A percentile compares a stretch with the other conserved stretches of the same genome.
These are phyloP conservation scores for Scleropages formosus DNA, from an alignment of 2,797 vertebrate genomes.

Conservation along the genomic window DNA sequence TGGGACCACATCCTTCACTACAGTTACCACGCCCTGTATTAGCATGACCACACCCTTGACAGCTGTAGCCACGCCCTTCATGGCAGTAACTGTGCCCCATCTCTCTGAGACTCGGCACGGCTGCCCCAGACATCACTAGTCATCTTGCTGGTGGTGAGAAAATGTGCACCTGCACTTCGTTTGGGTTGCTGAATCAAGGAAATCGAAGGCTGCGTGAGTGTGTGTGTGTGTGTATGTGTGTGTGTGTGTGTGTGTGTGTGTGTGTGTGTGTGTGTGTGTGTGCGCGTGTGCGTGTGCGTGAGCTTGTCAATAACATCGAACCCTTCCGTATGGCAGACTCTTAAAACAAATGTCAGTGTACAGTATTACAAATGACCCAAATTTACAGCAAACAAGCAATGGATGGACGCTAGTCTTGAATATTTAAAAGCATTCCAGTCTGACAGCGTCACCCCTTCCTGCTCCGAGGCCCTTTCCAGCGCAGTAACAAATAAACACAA, in stretches of 20 bases:
- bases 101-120: too few species aligned
- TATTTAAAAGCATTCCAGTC: slow-evolving; percentile 46
- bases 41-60: too few species aligned
- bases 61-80: too few species aligned
- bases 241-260: too few species aligned
- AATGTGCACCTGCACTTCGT: not conserved
- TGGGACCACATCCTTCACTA: too few species aligned
- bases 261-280: slow-evolving; percentile 30
- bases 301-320: not conserved
- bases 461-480: slow-evolving; percentile 12
- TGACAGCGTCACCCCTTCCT: not conserved
- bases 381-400: slow-evolving; percentile 70
- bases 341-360: slow-evolving; percentile 58
- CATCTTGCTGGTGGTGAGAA: not conserved
- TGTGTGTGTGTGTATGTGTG: too few species aligned
- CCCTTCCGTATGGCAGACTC: slow-evolving; percentile 55
- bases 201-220: too few species aligned
- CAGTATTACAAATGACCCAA: slow-evolving; percentile 72
- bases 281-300: not conserved
- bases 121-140: not conserved
- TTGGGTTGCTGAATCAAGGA: too few species aligned
- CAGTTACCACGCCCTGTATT: too few species aligned
- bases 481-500: slow-evolving; percentile 24
- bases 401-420: slow-evolving; percentile 62
- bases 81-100: too few species aligned